Percentiles rank a stretch among this genome's conserved stretches.
Evolutionary conservation across 2,888 invertebrate species (phyloP).

Genomic region (Oscheius sp.): DNA sequence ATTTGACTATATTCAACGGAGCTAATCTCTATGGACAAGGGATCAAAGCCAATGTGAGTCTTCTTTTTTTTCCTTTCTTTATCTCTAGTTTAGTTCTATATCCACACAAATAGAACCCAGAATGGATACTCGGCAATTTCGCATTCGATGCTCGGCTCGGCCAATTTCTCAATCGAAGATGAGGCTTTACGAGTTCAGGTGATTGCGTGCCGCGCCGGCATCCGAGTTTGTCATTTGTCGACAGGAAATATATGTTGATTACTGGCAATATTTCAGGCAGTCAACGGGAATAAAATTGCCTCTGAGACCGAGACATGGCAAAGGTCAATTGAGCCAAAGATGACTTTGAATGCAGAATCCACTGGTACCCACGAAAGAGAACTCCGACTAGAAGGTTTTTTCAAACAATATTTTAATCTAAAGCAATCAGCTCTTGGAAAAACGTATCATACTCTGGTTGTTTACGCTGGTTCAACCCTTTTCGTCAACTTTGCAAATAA

Average conservation of each 20-base stretch:
- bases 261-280: slow-evolving; percentile 27
- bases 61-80: neutral
- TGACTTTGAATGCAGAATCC: slow-evolving; percentile 22
- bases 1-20: slow-evolving; percentile 26
- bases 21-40: slow-evolving; percentile 29
- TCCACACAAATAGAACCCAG: slow-evolving; percentile 37
- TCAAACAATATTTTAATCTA: neutral
- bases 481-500: slow-evolving; percentile 38
- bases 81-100: slow-evolving; percentile 30
- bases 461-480: slow-evolving; percentile 35
- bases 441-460: slow-evolving; percentile 29
- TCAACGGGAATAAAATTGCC: slow-evolving; percentile 27
- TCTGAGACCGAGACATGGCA: slow-evolving; percentile 40
- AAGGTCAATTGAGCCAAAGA: slow-evolving; percentile 33
- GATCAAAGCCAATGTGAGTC: slow-evolving; percentile 22
- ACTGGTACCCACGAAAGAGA: slow-evolving; percentile 22
- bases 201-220: slow-evolving; percentile 7
- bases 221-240: neutral
- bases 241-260: neutral
- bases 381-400: slow-evolving; percentile 30
- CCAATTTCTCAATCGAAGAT: slow-evolving; percentile 38
- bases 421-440: slow-evolving; percentile 36
- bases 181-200: slow-evolving; percentile 43
- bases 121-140: slow-evolving; percentile 36
- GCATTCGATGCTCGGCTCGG: slow-evolving; percentile 35